Conservation (phyloP, 2,888 invertebrate genomes). For the Campoplex capitator region DNA sequence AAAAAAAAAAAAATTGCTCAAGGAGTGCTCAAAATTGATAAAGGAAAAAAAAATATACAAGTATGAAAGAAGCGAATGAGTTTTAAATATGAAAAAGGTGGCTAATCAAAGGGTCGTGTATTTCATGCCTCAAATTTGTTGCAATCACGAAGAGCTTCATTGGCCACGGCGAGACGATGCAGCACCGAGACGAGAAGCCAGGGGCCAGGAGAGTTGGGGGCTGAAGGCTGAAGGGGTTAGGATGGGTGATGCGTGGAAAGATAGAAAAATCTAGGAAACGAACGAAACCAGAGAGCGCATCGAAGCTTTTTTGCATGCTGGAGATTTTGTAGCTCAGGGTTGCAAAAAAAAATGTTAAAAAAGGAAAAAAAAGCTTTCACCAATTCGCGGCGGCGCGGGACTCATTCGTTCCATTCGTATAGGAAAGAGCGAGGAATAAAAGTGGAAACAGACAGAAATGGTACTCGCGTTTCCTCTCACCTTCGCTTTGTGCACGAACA, state of each 20-base stretch:
- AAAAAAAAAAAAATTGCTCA: not conserved
- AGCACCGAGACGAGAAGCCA: not conserved
- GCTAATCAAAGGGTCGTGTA: not conserved
- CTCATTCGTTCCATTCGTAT: slow-evolving; percentile 70
- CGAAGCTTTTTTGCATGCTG: slow-evolving; percentile 33
- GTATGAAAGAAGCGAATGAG: not conserved
- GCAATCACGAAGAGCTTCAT: slow-evolving; percentile 17
- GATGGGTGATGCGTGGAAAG: not conserved
- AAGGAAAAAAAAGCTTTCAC: slow-evolving; percentile 71
- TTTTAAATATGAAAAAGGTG: not conserved
- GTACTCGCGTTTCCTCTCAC: slow-evolving; percentile 39
- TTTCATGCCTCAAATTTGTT: not conserved
- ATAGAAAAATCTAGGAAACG: slow-evolving; percentile 26
- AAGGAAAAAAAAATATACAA: not conserved
- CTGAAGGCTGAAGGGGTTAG: not conserved
- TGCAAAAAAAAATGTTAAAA: not conserved
- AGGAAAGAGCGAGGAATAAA: not conserved
- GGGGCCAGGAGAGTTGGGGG: not conserved
- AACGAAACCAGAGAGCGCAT: slow-evolving; percentile 30
- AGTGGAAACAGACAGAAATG: slow-evolving; percentile 35
- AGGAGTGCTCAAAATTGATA: not conserved
- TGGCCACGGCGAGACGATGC: not conserved
- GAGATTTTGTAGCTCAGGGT: slow-evolving; percentile 23
- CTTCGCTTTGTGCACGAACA: slow-evolving; percentile 55
- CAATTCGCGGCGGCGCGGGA: slow-evolving; percentile 66